Evolutionary conservation across 2,888 invertebrate species (phyloP), one percentile per base, ranked within the genome.

Genomic region (Abrostola triplasia): DNA sequence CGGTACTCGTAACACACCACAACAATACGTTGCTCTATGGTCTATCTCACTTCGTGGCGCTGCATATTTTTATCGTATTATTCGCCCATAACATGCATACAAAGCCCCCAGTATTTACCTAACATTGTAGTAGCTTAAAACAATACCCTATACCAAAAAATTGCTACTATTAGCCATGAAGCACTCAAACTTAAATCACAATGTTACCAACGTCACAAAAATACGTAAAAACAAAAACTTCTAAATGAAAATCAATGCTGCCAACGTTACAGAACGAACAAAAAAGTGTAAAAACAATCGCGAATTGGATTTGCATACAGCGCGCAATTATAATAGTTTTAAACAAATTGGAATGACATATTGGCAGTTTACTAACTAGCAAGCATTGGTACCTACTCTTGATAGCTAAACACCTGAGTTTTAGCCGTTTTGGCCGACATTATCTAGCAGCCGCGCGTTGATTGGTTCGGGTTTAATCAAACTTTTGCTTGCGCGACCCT

Each of bases 401-500:
- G 59, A 75, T 65, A 73, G 64, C 58, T 61, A 64, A 68, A 77
- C 78, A 79, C 78, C 78, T 77, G 80, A 65, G 59, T 73, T 64
- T 24, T 24, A 24, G 24, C 24, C 24, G 24, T 24, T 24, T 24
- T 63, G 67, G 47, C 61, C 44, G 51, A 24, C 13, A 67, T 67
- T 66, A 73, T 73, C 67, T 77, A 66, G 79, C 70, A 64, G 57
- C 66, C 65, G 59, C 44, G 70, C 72, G 76, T 70, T 83, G 85
- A 84, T 85, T 84, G 85, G 82, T 81, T 81, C 70, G 77, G 76
- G 69, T 84, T 84, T 85, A 85, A 85, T 85, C 86, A 85, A 85
- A 85, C 77, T 85, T 85, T 82, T 77, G 83, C 74, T 73, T 63
- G 70, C 67, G 73, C 72, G 70, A 63, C 60, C 70, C 66, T 86